Evolutionary conservation across 2,797 vertebrate species (phyloP), one percentile per base, ranked within the genome.

Genomic region (Sebastes taczanowskii): DNA sequence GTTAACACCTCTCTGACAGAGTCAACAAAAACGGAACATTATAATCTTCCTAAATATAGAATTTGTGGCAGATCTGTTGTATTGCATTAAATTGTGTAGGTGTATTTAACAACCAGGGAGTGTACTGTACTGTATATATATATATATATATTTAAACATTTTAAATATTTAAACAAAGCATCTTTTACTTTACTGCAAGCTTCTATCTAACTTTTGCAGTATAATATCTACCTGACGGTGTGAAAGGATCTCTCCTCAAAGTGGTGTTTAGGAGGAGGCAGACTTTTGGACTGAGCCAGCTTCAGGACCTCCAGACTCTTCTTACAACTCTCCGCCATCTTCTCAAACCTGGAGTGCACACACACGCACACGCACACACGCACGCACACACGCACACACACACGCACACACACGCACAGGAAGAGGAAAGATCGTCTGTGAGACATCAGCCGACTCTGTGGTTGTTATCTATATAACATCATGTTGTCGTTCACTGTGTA

Each of bases 251-350:
- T 97, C 91, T 98, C 95, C 89, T 99, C 97, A 79, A 99, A 99
- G 91, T 97, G 97, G 92, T 99, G 97, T 80, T 95, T 96, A 29
- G 98, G 98, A 86, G 98, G 97, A 80, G 98, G 96, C 23, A 97
- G 94, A 55, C 97, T 97, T 74, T 95, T 96, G 0, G 95, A 96
- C 94, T 97, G 97, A 27, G 97, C 95, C 90, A 98, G 94, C 78
- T 96, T 98, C 46, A 99, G 89, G 56, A 99, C 95, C 80, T 98
- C 97, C 89, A 98, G 88, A 77, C 96, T 98, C 89, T 96, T 97
- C 92, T 97, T 97, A 89, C 97, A 97, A 27, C 95, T 94, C 60
- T 96, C 96, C 6, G 97, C 97, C 94, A 99, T 94, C 78, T 97
- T 98, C 95, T 99, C 98, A 93, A 99, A 99, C 89, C 98, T 99